phyloP scores from a whole-genome alignment of 1,140 invertebrate species.

The Drosophila tropicalis region DNA sequence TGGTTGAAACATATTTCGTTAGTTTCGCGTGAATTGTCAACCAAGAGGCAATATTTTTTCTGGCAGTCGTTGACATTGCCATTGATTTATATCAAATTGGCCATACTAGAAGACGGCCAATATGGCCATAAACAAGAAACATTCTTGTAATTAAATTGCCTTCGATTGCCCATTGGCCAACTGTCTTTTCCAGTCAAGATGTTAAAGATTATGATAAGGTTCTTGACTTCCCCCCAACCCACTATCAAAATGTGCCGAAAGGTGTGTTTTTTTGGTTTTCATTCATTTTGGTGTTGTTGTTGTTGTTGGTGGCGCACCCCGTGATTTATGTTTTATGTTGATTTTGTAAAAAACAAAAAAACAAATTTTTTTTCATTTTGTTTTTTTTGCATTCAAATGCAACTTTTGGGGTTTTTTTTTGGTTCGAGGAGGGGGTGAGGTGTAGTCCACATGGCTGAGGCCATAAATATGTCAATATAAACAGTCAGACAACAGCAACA shows the following conservation, averaged over 20 bases:
- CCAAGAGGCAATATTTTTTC: conserved; percentile 47
- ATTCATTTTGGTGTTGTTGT: conserved; percentile 8
- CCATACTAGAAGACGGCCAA: conserved; percentile 17
- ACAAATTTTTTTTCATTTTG: neutral
- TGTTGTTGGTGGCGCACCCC: conserved; percentile 50
- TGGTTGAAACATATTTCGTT: conserved; percentile 68
- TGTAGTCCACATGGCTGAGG: conserved; percentile 34
- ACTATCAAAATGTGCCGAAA: conserved; percentile 65
- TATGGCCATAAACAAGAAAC: conserved; percentile 41
- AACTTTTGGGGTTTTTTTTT: conserved; percentile 8
- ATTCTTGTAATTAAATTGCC: conserved; percentile 52
- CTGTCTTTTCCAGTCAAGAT: conserved; percentile 15
- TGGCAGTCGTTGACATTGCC: conserved; percentile 56
- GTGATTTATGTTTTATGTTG: conserved; percentile 61
- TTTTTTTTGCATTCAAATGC: conserved; percentile 60
- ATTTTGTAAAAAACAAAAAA: neutral
- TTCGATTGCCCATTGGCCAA: conserved; percentile 39
- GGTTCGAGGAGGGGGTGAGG: neutral
- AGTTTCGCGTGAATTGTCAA: conserved; percentile 69
- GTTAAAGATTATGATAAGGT: conserved; percentile 34
- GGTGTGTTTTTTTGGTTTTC: conserved; percentile 57
- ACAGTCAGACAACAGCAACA: conserved; percentile 62
- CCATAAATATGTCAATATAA: conserved; percentile 79
- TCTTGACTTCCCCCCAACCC: conserved; percentile 42
- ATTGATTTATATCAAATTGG: conserved; percentile 69